Evolutionary conservation across 2,113 vertebrate genomes (phyloP), one percentile per base, ranked within the genome.

Genomic region (Pongo pygmaeus): DNA sequence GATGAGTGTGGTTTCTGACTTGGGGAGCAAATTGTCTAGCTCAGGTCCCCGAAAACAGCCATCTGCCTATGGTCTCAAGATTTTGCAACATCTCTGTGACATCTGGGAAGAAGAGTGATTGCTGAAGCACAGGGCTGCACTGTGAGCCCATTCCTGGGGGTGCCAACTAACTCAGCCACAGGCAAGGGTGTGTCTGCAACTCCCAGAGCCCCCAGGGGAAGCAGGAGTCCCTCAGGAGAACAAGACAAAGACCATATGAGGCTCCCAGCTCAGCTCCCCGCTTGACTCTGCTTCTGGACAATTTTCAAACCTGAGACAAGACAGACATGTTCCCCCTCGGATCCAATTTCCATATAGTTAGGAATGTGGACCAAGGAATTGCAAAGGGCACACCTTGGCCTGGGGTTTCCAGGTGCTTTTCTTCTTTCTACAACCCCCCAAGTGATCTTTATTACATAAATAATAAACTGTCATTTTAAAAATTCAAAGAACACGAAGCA

Each of bases 101-200:
- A 80, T 30, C 50, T 46, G 30, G 55, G 61, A 55, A 57, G 30
- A 14, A 27, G 43, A 64, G 17, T 16, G 48, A 35, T 22, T 67
- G 30, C 13, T 22, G 38, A 20, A 0, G 0, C 8, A 32, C 50
- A 13, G 40, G 8, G 35, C 27, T 13, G 40, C 61, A 13, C 3
- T 0, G 20, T 27, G 3, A 9, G n/a, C 27, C 57, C 27, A 25
- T 78, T 77, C 57, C 72, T 23, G 2, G 17, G 70, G 32, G 23
- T 5, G 32, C 57, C 32, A 13, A 23, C 18, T 8, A 67, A n/a
- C 88, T 14, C n/a, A 48, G 8, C 75, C 27, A 46, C 1, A 1
- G 50, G 78, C 79, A 46, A 38, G 46, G 77, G 17, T 40, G 17
- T 35, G 7, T 69, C 30, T 22, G n/a, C 35, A 59, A 27, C 0